Percentiles rank a stretch among this genome's conserved stretches.
Conservation (phyloP, 1,140 invertebrate species). For the Heliconius eleuchia region DNA sequence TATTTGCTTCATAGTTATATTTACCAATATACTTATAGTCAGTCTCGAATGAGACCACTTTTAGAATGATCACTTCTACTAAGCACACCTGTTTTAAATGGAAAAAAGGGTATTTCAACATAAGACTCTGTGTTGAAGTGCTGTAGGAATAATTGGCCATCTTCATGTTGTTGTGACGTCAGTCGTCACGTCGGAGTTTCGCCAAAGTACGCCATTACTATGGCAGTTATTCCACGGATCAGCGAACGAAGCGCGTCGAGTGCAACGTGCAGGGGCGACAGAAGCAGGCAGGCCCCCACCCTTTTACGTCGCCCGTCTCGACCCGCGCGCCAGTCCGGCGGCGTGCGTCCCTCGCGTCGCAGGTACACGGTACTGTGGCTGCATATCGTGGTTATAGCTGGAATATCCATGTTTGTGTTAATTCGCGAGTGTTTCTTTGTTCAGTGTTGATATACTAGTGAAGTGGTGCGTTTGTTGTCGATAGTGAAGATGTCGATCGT, state of each 20-base stretch:
- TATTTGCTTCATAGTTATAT: not conserved
- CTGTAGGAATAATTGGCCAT: constrained; percentile 23
- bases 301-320: constrained; percentile 53
- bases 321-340: constrained; percentile 71
- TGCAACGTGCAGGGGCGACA: constrained; percentile 73
- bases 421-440: constrained; percentile 66
- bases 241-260: constrained; percentile 55
- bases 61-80: not conserved
- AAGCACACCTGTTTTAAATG: not conserved
- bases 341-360: constrained; percentile 73
- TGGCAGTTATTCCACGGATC: constrained; percentile 43
- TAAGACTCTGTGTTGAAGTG: not conserved
- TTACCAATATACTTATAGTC: not conserved
- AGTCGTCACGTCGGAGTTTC: constrained; percentile 41
- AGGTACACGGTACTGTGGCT: constrained; percentile 48
- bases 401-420: constrained; percentile 38
- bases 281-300: constrained; percentile 66
- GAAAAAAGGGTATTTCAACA: not conserved
- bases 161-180: constrained; percentile 44
- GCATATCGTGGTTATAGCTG: constrained; percentile 46
- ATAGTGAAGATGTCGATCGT: constrained; percentile 62
- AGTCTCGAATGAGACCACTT: not conserved
- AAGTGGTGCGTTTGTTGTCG: constrained; percentile 55
- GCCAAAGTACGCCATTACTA: constrained; percentile 39
- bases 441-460: constrained; percentile 62